phyloP scores from a whole-genome alignment of 2,888 invertebrate genomes.

The Byasa hedistus region DNA sequence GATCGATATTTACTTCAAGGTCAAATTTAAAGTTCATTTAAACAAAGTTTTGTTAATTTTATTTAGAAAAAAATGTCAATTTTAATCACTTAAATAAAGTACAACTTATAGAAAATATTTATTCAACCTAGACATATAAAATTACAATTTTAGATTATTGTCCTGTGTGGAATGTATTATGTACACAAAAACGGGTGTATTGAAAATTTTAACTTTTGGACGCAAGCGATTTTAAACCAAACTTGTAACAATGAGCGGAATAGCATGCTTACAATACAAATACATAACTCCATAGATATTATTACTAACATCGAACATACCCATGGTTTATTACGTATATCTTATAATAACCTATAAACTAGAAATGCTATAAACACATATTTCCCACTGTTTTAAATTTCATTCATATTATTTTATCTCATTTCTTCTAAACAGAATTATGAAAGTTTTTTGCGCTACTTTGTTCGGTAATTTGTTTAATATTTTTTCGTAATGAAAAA shows the following conservation, averaged over 20 bases:
- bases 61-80: background rate
- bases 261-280: background rate
- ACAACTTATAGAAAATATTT: conserved; percentile 18
- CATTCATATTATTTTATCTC: background rate
- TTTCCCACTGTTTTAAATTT: background rate
- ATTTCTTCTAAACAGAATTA: background rate
- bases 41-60: background rate
- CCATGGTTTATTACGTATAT: conserved; percentile 5
- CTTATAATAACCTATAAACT: conserved; percentile 24
- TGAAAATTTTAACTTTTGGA: conserved; percentile 7
- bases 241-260: conserved; percentile 1
- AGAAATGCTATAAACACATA: conserved; percentile 29
- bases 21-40: background rate
- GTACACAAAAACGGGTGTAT: conserved; percentile 7
- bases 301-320: background rate
- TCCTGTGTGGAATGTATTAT: conserved; percentile 33
- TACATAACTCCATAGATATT: background rate
- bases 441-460: background rate
- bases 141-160: conserved; percentile 25
- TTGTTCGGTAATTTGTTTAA: background rate
- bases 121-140: conserved; percentile 21
- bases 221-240: conserved; percentile 6
- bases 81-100: background rate
- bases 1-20: background rate
- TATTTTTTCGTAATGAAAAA: background rate